These are phyloP conservation scores for Ethmia dodecea DNA, from an alignment of 2,888 invertebrate genomes.

Conservation along the genomic window DNA sequence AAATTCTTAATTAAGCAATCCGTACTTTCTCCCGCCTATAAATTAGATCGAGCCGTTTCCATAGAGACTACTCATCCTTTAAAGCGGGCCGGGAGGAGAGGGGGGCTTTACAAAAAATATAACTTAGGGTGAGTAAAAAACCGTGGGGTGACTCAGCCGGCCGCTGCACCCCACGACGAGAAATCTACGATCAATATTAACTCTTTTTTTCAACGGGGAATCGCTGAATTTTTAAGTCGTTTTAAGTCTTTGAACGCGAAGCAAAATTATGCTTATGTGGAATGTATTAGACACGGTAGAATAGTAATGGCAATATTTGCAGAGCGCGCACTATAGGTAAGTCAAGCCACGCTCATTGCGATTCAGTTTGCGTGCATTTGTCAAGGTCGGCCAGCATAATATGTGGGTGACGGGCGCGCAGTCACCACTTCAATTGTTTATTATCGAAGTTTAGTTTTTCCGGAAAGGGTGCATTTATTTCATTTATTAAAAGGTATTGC, in stretches of 20 bases:
- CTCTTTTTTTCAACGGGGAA: slow-evolving; percentile 75
- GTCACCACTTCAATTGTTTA: no score
- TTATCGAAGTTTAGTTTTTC: no score
- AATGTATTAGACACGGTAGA: slow-evolving; percentile 33
- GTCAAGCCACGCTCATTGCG: slow-evolving; percentile 24
- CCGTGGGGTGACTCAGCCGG: slow-evolving; percentile 79
- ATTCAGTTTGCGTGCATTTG: slow-evolving; percentile 43
- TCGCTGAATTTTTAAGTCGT: slow-evolving; percentile 72
- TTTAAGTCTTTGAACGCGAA: slow-evolving; percentile 43
- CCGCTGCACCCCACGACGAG: slow-evolving; percentile 77
- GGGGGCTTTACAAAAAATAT: slow-evolving; percentile 76
- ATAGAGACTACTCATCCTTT: slow-evolving; percentile 79
- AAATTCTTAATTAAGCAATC: slow-evolving; percentile 78
- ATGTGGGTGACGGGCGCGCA: slow-evolving; percentile 58
- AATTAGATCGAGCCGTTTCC: slow-evolving; percentile 78
- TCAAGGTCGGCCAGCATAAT: slow-evolving; percentile 54
- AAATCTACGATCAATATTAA: slow-evolving; percentile 79
- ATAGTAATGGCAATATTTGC: slow-evolving; percentile 34
- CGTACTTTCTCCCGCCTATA: slow-evolving; percentile 76
- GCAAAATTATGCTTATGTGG: slow-evolving; percentile 32
- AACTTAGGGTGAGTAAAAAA: slow-evolving; percentile 79
- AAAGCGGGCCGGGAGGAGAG: slow-evolving; percentile 62
- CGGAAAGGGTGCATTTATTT: no score
- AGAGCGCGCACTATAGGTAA: slow-evolving; percentile 45
- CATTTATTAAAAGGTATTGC: no score